Evolutionary conservation across 2,888 invertebrate species (phyloP).

Genomic region (Idaea biselata): DNA sequence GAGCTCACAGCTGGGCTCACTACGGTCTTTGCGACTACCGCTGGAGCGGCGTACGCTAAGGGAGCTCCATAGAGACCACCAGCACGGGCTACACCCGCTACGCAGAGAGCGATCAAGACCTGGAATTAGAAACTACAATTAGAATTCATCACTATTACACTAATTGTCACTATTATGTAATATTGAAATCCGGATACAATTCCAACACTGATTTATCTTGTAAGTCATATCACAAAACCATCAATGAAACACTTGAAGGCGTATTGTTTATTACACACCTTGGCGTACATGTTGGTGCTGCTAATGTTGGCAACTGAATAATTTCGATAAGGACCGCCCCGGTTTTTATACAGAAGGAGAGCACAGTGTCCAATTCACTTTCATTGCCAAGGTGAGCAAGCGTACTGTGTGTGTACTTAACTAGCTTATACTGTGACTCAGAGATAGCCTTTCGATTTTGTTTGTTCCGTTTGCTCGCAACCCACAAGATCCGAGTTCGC

Average conservation of each 20-base stretch:
- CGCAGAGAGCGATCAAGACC: conserved; percentile 81
- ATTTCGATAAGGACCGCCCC: conserved; percentile 63
- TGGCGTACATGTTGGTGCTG: conserved; percentile 77
- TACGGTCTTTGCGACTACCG: conserved; percentile 38
- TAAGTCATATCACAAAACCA: conserved; percentile 14
- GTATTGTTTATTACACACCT: conserved; percentile 54
- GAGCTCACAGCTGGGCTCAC: conserved; percentile 50
- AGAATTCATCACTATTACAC: conserved; percentile 4
- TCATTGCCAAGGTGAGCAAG: conserved; percentile 76
- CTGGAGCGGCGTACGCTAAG: conserved; percentile 59
- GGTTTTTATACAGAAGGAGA: conserved; percentile 71
- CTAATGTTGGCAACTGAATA: conserved; percentile 77
- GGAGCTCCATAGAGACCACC: conserved; percentile 74
- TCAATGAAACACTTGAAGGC: background rate
- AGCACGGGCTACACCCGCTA: conserved; percentile 81
- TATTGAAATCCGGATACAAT: background rate
- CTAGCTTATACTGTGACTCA: conserved; percentile 62
- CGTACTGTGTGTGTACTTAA: conserved; percentile 39
- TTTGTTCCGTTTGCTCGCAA: conserved; percentile 59
- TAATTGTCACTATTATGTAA: background rate
- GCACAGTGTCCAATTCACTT: conserved; percentile 66
- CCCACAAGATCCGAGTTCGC: conserved; percentile 23
- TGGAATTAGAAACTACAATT: conserved; percentile 37
- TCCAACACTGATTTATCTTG: conserved; percentile 4
- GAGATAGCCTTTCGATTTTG: conserved; percentile 75